Conservation (phyloP, 1,140 invertebrate genomes). For the Latrodectus geometricus region DNA sequence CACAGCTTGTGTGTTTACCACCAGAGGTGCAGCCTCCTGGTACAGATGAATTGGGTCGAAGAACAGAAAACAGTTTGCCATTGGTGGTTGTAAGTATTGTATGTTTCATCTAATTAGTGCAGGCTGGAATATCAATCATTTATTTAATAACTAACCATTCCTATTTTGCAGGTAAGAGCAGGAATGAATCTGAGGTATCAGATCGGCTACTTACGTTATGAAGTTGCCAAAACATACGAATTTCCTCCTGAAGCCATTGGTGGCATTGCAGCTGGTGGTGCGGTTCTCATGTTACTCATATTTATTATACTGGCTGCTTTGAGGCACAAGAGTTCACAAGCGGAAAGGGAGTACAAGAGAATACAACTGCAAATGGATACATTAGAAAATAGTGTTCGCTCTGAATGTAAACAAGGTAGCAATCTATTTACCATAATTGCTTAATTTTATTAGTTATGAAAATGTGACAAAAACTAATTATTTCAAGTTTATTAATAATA, state of each 20-base stretch:
- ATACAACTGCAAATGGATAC: slow-evolving; percentile 99
- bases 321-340: slow-evolving; percentile 91
- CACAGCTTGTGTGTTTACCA: slow-evolving; percentile 90
- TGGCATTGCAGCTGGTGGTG: slow-evolving; percentile 84
- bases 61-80: slow-evolving; percentile 81
- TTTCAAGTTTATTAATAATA: too few species aligned
- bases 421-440: background rate
- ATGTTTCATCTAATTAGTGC: background rate
- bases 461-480: too few species aligned
- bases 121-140: background rate
- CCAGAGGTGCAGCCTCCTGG: slow-evolving; percentile 85
- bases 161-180: slow-evolving; percentile 71
- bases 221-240: slow-evolving; percentile 84
- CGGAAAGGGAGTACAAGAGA: slow-evolving; percentile 94
- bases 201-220: slow-evolving; percentile 87
- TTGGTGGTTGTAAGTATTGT: slow-evolving; percentile 80
- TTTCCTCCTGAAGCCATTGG: slow-evolving; percentile 85
- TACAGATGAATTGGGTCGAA: slow-evolving; percentile 86
- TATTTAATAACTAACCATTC: background rate
- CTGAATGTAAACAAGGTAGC: slow-evolving; percentile 60
- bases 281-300: slow-evolving; percentile 85
- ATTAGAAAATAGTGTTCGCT: slow-evolving; percentile 91
- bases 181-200: slow-evolving; percentile 87
- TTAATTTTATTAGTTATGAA: too few species aligned
- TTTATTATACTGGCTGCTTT: slow-evolving; percentile 89